Evolutionary conservation across 1,140 invertebrate species (phyloP).

Genomic region (Sitophilus oryzae): DNA sequence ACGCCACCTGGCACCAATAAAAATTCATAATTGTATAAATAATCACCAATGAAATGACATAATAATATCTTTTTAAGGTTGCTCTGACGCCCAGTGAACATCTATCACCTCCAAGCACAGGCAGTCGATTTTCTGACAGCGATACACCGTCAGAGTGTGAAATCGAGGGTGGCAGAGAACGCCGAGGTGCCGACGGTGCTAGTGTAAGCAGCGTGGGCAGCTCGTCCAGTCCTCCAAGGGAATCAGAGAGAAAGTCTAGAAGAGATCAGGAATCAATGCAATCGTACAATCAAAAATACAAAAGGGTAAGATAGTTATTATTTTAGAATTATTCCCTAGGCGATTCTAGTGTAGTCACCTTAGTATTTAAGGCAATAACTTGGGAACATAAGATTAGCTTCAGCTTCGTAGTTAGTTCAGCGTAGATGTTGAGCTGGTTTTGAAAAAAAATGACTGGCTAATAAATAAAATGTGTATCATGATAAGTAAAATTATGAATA

Average conservation of each 20-base stretch:
- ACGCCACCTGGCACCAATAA: no score
- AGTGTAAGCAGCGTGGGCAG: conserved; percentile 84
- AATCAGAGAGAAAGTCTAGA: conserved; percentile 39
- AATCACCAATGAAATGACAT: no score
- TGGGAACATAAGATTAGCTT: no score
- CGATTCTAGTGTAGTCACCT: no score
- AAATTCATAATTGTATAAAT: no score
- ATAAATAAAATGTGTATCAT: no score
- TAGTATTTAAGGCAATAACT: no score
- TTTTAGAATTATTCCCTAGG: no score
- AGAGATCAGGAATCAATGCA: conserved; percentile 36
- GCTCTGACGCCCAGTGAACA: conserved; percentile 72
- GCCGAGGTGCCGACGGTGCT: conserved; percentile 64
- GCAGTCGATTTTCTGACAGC: conserved; percentile 79
- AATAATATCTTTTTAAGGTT: conserved; percentile 25
- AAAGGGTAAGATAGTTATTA: conserved; percentile 32
- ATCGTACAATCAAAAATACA: conserved; percentile 28
- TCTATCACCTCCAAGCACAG: conserved; percentile 83
- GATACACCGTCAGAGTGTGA: conserved; percentile 88
- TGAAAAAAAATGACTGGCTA: no score
- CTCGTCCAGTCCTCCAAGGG: conserved; percentile 68
- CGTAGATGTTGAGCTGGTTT: no score
- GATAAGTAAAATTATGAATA: no score
- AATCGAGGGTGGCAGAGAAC: conserved; percentile 63
- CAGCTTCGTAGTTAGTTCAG: no score